Evolutionary conservation across 2,888 invertebrate genomes (phyloP), one percentile per base, ranked within the genome.

Genomic region (Geophilus truncorum): DNA sequence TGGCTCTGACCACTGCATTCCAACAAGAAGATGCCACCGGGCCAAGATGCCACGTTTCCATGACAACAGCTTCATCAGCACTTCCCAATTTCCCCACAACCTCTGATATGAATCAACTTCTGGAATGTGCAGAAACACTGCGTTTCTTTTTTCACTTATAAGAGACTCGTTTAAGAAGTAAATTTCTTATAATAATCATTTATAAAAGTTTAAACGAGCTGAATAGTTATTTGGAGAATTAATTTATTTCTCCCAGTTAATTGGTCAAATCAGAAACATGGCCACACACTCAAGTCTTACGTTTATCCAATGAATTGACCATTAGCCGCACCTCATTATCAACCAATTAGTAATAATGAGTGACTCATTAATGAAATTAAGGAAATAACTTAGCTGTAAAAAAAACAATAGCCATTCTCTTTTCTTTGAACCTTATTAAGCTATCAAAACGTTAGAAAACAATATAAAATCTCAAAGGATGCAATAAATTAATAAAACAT

Each of bases 61-160:
- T 36, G 77, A 77, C 77, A 36, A 77, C 77, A 36, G 34, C 77
- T 32, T 36, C 77, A 77, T 77, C 77, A 70, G 70, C 70, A 70
- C 70, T 70, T 70, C 70, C 70, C 70, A 70, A 70, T 70, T 70
- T 28, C 70, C n/a, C 70, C 70, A 25, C 70, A 25, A 28, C 70
- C 25, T 10, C 28, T 28, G 70, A 70, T 70, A 28, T 70, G 70
- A 70, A 70, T 70, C 70, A 70, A 57, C 70, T 25, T 28, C 3
- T 2, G 70, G 70, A 70, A 70, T 70, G 70, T 70, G 28, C 70
- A 28, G 28, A 70, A 70, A 70, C 70, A 70, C 70, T 51, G n/a
- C 51, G 18, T 18, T 51, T 32, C 32, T 32, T n/a, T 51, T 51
- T n/a, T 18, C 7, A 51, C n/a, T 18, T 7, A 51, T 51, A 5